Conservation (phyloP, 1,140 invertebrate genomes). For the Dendrolimus punctatus region DNA sequence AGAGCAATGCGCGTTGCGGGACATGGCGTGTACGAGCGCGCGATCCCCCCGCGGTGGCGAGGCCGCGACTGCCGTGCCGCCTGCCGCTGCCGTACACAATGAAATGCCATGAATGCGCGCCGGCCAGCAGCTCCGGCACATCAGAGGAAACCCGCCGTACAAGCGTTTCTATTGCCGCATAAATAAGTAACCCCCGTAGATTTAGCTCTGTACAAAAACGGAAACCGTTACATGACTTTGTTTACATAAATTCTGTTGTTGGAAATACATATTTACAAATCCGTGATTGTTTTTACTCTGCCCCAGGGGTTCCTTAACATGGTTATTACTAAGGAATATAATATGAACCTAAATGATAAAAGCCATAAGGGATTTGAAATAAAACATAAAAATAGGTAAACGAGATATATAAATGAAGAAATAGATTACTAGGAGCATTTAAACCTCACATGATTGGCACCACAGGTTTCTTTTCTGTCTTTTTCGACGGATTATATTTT, state of each 20-base stretch:
- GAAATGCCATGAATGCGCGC: constrained; percentile 60
- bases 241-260: constrained; percentile 36
- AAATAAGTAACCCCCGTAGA: constrained; percentile 54
- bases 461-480: too few species aligned
- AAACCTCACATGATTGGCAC: too few species aligned
- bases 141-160: constrained; percentile 31
- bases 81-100: constrained; percentile 56
- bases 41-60: constrained; percentile 50
- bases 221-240: constrained; percentile 56
- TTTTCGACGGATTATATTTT: too few species aligned
- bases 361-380: too few species aligned
- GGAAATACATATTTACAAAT: neutral
- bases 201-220: constrained; percentile 52
- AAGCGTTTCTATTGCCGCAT: constrained; percentile 58
- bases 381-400: too few species aligned
- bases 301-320: too few species aligned
- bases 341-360: too few species aligned
- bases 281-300: too few species aligned
- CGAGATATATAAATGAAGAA: too few species aligned
- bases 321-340: too few species aligned
- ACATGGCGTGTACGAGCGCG: constrained; percentile 24
- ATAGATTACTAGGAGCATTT: too few species aligned
- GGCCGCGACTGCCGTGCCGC: constrained; percentile 52
- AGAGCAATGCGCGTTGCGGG: constrained; percentile 26
- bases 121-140: constrained; percentile 16